Percentiles rank a stretch among this genome's conserved stretches.
Evolutionary conservation across 2,797 vertebrate species (phyloP).

Genomic region (Morelia viridis): DNA sequence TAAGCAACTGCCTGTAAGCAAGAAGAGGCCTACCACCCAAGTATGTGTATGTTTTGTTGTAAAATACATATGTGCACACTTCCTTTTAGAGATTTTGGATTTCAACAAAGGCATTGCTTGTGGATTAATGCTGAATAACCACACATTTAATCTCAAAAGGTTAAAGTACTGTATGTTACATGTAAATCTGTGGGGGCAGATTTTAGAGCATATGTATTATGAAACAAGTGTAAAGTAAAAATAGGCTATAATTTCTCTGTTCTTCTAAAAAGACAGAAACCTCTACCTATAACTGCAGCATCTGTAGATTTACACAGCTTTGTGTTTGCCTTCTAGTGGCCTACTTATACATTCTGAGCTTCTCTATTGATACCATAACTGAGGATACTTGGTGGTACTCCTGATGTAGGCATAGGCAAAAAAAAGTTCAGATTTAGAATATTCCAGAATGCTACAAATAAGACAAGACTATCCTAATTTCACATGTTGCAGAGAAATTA

Average conservation of each 20-base stretch:
- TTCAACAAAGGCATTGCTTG: background rate
- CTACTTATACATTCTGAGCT: background rate
- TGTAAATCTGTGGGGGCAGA: background rate
- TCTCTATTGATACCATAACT: too few relatives aligned
- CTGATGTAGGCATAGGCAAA: background rate
- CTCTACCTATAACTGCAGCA: background rate
- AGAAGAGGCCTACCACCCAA: background rate
- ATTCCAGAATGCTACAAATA: background rate
- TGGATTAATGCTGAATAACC: background rate
- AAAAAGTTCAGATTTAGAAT: background rate
- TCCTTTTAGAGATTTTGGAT: background rate
- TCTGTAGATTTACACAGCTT: background rate
- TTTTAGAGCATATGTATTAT: background rate
- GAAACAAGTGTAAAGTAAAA: background rate
- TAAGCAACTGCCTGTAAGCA: background rate
- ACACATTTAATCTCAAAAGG: background rate
- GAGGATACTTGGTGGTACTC: background rate
- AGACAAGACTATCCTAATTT: background rate
- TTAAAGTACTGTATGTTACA: background rate
- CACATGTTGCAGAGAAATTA: background rate
- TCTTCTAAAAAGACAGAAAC: background rate
- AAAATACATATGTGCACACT: background rate
- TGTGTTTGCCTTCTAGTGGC: background rate
- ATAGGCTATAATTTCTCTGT: background rate
- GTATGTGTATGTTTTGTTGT: background rate